These are phyloP conservation scores for Phortica variegata DNA, from an alignment of 1,140 invertebrate genomes.

Conservation along the genomic window DNA sequence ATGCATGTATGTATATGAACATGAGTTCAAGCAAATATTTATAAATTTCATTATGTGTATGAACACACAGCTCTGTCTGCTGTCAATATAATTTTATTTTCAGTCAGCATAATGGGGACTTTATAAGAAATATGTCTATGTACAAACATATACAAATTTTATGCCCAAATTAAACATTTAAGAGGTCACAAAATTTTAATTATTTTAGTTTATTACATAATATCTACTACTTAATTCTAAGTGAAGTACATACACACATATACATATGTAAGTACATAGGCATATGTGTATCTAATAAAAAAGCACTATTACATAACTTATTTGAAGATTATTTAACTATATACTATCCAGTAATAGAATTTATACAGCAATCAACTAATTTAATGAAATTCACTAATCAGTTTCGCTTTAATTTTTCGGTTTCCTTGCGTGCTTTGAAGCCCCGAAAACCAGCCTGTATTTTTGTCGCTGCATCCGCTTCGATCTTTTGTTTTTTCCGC, in stretches of 20 bases:
- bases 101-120: too few species aligned
- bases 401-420: conserved; percentile 42
- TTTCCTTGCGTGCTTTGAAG: conserved; percentile 61
- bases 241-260: background rate
- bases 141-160: too few species aligned
- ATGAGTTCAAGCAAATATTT: too few species aligned
- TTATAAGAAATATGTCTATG: too few species aligned
- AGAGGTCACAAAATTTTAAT: too few species aligned
- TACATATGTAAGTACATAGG: background rate
- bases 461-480: conserved; percentile 62
- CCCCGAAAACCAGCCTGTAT: conserved; percentile 66
- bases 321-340: conserved; percentile 6
- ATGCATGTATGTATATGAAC: too few species aligned
- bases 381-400: conserved; percentile 13
- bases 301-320: background rate
- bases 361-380: conserved; percentile 11
- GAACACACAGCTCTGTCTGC: too few species aligned
- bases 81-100: too few species aligned
- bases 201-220: too few species aligned
- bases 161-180: too few species aligned
- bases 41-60: too few species aligned
- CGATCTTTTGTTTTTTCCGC: conserved; percentile 63
- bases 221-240: too few species aligned
- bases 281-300: background rate
- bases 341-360: conserved; percentile 6